phyloP scores from a whole-genome alignment of 1,140 invertebrate species.

The Drosophila kurseongensis region DNA sequence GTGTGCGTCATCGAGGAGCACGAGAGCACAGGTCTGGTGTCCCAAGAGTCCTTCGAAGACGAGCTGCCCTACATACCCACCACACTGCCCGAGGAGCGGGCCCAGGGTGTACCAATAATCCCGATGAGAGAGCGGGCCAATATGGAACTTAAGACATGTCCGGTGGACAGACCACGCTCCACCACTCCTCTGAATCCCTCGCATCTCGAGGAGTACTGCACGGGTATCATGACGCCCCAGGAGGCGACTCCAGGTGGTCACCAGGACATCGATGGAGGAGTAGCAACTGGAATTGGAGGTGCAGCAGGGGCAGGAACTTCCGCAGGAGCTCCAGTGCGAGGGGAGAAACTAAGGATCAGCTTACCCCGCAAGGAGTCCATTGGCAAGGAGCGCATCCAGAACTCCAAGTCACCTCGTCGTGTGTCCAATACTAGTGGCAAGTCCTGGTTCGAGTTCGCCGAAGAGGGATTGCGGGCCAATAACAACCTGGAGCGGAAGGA shows the following conservation, averaged over 20 bases:
- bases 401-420: slow-evolving; percentile 85
- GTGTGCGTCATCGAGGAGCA: slow-evolving; percentile 85
- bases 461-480: slow-evolving; percentile 85
- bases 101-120: slow-evolving; percentile 91
- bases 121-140: slow-evolving; percentile 91
- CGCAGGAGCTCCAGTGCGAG: slow-evolving; percentile 61
- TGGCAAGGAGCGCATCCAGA: slow-evolving; percentile 73
- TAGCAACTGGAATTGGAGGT: not conserved
- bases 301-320: not conserved
- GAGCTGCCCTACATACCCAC: slow-evolving; percentile 95
- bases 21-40: slow-evolving; percentile 91
- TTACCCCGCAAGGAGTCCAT: slow-evolving; percentile 87
- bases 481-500: slow-evolving; percentile 78
- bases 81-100: slow-evolving; percentile 92
- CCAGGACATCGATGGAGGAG: slow-evolving; percentile 19
- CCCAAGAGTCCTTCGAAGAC: slow-evolving; percentile 94
- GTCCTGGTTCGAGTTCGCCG: slow-evolving; percentile 88
- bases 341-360: slow-evolving; percentile 89
- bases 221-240: slow-evolving; percentile 82
- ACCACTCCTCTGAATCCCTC: slow-evolving; percentile 92
- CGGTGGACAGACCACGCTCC: slow-evolving; percentile 94
- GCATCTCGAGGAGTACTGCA: slow-evolving; percentile 90
- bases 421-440: slow-evolving; percentile 85
- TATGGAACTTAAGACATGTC: slow-evolving; percentile 90
- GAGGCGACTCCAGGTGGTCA: slow-evolving; percentile 66